Evolutionary conservation across 2,113 vertebrate species (phyloP), one percentile per base, ranked within the genome.

Genomic region (Phrynosoma blainvillii): DNA sequence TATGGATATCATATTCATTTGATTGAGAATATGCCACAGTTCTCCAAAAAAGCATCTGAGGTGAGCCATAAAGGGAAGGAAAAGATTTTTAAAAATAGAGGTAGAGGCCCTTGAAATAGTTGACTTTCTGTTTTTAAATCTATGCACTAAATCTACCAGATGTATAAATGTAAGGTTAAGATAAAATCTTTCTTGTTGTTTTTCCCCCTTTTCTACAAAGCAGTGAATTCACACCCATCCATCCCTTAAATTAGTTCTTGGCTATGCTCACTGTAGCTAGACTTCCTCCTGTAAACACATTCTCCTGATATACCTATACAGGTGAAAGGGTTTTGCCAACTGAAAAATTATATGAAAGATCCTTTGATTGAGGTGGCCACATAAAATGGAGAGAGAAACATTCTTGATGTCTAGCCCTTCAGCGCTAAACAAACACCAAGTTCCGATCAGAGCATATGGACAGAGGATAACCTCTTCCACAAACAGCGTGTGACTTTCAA

Each of bases 401-500:
- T 92, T 93, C 92, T 90, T 93, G 54, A 80, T 93, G 87, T 89
- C 68, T 73, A 85, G 75, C 59, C 79, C 83, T 94, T 89, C 90
- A 30, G 56, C 90, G 92, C 91, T 89, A 94, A 96, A 95, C 88
- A 97, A 94, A 87, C 87, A 91, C 89, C 66, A 87, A 71, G 85
- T 91, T 91, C 21, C 93, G 93, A 94, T 95, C 93, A 94, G 93
- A 92, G 86, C 25, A 40, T 93, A 93, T 96, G 93, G 90, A 94
- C 89, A 94, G 78, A 93, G 95, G 96, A 96, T 95, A 96, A 96
- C 91, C 92, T 81, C 84, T 92, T 95, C 89, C 90, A 92, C 94
- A 96, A 95, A 96, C 85, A 95, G 90, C 1, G 65, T 32, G 1
- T 18, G 90, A 89, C 93, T 95, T 92, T 92, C 92, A 94, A 94